Base-by-base conservation (phyloP, 1,140 invertebrate species). In the Aphelenchoides fujianensis region DNA sequence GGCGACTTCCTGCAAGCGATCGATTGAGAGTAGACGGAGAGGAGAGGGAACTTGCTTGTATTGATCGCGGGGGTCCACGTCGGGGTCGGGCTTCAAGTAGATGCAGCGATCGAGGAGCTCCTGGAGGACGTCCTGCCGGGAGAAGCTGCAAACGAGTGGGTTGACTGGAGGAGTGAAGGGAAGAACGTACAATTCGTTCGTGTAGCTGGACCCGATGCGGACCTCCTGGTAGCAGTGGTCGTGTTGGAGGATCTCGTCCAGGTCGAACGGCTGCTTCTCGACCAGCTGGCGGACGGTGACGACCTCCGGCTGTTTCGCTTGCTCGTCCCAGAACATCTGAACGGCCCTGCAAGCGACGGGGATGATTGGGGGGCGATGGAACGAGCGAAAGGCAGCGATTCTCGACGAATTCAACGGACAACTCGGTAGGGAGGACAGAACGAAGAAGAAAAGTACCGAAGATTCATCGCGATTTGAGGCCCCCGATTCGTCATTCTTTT, bases 281-380 rank as follows among this genome's bases (percentile, higher is more conserved):
- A 59, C 55, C 5, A 59, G 28, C 19, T 5, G 5, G 12, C 34
- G 55, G 27, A 59, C 12, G 12, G 55, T 7, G 12, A 23, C 5
- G 23, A 5, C 5, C 23, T 23, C 19, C 34, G 7, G 19, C 34
- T 19, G 55, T 59, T 59, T 5, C 23, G 5, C 5, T 32, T 30
- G 5, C 34, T 59, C 41, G 23, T 5, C 55, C 55, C 55, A 59
- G 23, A 59, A 59, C 55, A 59, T 59, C n/a, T n/a, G n/a, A 7
- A 7, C 34, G 5, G 55, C 23, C 28, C 5, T 59, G 19, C n/a
- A n/a, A n/a, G n/a, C n/a, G n/a, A n/a, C n/a, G n/a, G n/a, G n/a
- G n/a, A n/a, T n/a, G n/a, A n/a, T n/a, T n/a, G n/a, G n/a, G n/a
- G n/a, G n/a, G n/a, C n/a, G n/a, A n/a, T n/a, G n/a, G n/a, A n/a